These are phyloP conservation scores for Dendroctonus ponderosae DNA, from an alignment of 1,140 invertebrate genomes.

Conservation along the genomic window DNA sequence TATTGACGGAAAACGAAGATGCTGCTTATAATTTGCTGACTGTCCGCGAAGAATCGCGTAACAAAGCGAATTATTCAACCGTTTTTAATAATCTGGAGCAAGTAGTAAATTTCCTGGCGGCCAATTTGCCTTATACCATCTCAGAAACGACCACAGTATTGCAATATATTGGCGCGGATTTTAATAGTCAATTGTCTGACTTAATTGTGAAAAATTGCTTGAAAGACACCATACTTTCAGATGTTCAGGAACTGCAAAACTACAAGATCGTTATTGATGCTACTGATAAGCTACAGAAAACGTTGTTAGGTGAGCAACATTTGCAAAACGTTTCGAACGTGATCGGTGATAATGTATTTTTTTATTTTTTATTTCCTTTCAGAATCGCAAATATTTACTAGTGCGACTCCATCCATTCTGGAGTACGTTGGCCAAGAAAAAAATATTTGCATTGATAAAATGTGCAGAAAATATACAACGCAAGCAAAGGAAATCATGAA, in stretches of 20 bases:
- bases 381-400: constrained; percentile 57
- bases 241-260: constrained; percentile 64
- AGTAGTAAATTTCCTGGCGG: constrained; percentile 60
- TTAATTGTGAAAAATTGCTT: constrained; percentile 73
- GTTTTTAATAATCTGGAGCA: constrained; percentile 62
- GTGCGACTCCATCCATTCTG: constrained; percentile 46
- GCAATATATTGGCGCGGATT: constrained; percentile 59
- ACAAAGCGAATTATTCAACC: constrained; percentile 55
- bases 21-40: constrained; percentile 51
- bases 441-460: constrained; percentile 74
- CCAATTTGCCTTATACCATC: constrained; percentile 58
- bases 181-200: constrained; percentile 64
- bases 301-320: constrained; percentile 51
- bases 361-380: constrained; percentile 5
- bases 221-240: constrained; percentile 71
- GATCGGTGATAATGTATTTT: neutral
- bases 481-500: constrained; percentile 73
- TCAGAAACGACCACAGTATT: constrained; percentile 58
- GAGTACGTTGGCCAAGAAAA: constrained; percentile 77
- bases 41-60: constrained; percentile 52
- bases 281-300: constrained; percentile 66
- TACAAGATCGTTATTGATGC: constrained; percentile 64
- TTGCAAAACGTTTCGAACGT: too few species aligned
- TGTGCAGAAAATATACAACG: constrained; percentile 69
- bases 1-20: constrained; percentile 50